These are phyloP conservation scores for Agonum fuliginosum DNA, from an alignment of 2,888 invertebrate species.

Conservation along the genomic window DNA sequence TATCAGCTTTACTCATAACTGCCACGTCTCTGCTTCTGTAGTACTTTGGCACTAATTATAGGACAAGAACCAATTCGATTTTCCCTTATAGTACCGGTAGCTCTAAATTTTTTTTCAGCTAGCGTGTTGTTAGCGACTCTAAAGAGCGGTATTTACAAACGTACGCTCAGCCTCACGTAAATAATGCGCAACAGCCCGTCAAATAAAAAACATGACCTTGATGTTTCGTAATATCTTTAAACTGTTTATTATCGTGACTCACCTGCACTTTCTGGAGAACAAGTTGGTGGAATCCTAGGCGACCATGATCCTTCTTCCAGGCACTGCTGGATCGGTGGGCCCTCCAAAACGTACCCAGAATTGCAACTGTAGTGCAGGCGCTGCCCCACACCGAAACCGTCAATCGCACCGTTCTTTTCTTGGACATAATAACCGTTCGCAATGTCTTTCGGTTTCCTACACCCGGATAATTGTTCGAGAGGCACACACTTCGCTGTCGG, in stretches of 20 bases:
- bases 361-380: constrained; percentile 70
- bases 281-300: constrained; percentile 68
- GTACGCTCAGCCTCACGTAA: not conserved
- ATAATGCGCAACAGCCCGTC: constrained; percentile 50
- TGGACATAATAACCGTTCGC: constrained; percentile 70
- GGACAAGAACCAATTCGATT: not conserved
- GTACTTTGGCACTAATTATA: too few species aligned
- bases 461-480: constrained; percentile 64
- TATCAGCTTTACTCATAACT: too few species aligned
- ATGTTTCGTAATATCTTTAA: constrained; percentile 31
- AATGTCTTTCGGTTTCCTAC: constrained; percentile 67
- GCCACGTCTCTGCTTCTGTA: not conserved
- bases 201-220: constrained; percentile 49
- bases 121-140: not conserved
- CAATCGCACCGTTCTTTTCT: constrained; percentile 65
- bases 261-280: constrained; percentile 62
- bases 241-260: constrained; percentile 48
- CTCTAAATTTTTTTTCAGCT: constrained; percentile 33
- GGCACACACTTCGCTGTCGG: constrained; percentile 68
- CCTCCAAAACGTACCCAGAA: constrained; percentile 68
- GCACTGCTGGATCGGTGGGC: constrained; percentile 68
- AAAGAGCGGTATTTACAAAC: constrained; percentile 47
- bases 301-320: constrained; percentile 70
- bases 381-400: constrained; percentile 66
- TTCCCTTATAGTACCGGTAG: constrained; percentile 8